Conservation (phyloP, 2,113 vertebrate species). For the Microtus montanus region DNA sequence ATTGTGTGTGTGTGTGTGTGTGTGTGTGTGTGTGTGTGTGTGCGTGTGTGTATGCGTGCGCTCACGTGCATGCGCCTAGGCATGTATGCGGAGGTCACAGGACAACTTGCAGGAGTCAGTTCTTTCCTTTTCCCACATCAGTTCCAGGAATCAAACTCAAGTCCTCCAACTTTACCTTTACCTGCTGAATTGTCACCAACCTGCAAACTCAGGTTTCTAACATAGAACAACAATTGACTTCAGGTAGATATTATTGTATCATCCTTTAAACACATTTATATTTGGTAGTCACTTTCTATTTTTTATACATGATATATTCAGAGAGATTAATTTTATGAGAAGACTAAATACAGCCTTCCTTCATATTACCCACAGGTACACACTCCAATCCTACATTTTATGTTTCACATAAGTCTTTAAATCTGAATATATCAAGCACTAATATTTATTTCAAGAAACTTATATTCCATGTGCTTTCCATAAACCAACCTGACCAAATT, state of each 20-base stretch:
- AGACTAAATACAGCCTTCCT: not conserved
- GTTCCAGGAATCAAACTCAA: not conserved
- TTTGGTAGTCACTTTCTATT: not conserved
- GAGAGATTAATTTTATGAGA: not conserved
- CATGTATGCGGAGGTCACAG: not conserved
- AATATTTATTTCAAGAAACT: not conserved
- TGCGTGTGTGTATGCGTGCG: too few relatives aligned
- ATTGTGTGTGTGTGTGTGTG: not conserved
- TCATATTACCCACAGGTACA: not conserved
- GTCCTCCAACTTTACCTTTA: not conserved
- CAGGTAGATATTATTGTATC: not conserved
- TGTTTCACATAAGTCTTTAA: not conserved
- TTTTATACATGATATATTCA: not conserved
- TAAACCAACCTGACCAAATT: not conserved
- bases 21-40: not conserved
- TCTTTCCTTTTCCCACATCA: not conserved
- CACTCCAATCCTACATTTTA: not conserved
- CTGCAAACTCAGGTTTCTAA: not conserved
- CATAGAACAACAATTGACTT: not conserved
- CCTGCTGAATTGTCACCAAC: not conserved
- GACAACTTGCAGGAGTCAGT: not conserved
- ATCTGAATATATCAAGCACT: not conserved
- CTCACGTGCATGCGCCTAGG: too few relatives aligned
- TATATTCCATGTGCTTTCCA: not conserved
- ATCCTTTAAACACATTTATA: not conserved